Percentiles rank a stretch among this genome's conserved stretches.
Conservation (phyloP, 2,888 invertebrate genomes). For the Stomorhina lunata region DNA sequence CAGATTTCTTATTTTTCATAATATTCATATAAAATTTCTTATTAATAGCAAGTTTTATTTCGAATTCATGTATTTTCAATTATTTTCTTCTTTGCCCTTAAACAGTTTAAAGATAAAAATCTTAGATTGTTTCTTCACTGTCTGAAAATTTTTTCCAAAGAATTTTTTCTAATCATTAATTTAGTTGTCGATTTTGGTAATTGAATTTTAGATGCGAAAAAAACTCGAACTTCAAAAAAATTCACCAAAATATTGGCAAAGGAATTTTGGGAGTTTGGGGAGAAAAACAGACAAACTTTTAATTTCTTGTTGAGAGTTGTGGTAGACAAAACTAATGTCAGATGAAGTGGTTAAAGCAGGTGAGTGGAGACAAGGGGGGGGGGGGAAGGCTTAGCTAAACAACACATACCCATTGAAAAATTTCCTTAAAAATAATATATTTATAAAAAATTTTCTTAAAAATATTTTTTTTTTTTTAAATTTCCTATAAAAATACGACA, state of each 20-base stretch:
- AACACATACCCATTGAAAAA: no score
- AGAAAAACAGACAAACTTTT: background rate
- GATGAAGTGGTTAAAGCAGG: background rate
- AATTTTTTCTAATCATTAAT: conserved; percentile 58
- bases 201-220: conserved; percentile 56
- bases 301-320: conserved; percentile 11
- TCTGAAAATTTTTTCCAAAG: background rate
- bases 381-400: no score
- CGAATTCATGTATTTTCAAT: no score
- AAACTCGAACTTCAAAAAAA: background rate
- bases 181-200: conserved; percentile 64
- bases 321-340: conserved; percentile 10
- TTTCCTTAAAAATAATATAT: no score
- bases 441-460: no score
- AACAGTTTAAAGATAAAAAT: no score
- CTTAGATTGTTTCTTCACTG: conserved; percentile 4
- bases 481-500: no score
- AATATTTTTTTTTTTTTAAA: no score
- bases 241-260: conserved; percentile 4
- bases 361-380: background rate
- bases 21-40: no score
- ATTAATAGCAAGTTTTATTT: no score
- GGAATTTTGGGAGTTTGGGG: background rate
- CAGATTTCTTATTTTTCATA: no score
- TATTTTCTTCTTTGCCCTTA: no score